phyloP scores from a whole-genome alignment of 2,888 invertebrate genomes.

The Tinea pellionella region DNA sequence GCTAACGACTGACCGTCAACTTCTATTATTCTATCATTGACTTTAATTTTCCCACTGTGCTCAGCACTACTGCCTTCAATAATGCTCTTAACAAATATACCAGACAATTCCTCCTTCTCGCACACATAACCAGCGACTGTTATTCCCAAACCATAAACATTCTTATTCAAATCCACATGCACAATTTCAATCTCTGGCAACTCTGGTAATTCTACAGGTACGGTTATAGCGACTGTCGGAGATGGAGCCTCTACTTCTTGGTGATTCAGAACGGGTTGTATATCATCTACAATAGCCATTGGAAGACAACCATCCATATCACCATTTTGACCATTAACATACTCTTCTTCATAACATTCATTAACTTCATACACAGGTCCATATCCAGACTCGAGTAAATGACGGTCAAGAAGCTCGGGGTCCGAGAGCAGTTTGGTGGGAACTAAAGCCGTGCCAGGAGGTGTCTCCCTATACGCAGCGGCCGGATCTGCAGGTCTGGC shows the following conservation, averaged over 20 bases:
- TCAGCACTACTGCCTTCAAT: constrained; percentile 97
- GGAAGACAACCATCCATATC: constrained; percentile 36
- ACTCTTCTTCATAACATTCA: constrained; percentile 46
- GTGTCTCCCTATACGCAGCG: constrained; percentile 78
- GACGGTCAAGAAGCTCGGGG: constrained; percentile 88
- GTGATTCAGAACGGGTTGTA: constrained; percentile 53
- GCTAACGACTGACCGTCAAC: constrained; percentile 91
- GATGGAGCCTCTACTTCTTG: constrained; percentile 48
- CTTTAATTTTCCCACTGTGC: constrained; percentile 87
- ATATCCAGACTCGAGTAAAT: constrained; percentile 82
- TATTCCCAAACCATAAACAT: constrained; percentile 92
- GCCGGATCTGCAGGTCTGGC: constrained; percentile 93
- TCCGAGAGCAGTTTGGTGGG: constrained; percentile 93
- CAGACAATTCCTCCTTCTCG: constrained; percentile 98
- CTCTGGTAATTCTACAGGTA: constrained; percentile 69
- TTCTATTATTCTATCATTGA: constrained; percentile 97
- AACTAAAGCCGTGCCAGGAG: constrained; percentile 89
- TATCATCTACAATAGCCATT: constrained; percentile 54
- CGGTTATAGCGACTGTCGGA: constrained; percentile 59
- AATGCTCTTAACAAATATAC: constrained; percentile 98
- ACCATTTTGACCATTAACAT: constrained; percentile 47
- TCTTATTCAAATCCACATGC: constrained; percentile 90
- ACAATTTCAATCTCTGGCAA: constrained; percentile 92
- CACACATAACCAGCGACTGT: constrained; percentile 98
- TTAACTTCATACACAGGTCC: constrained; percentile 67